phyloP scores from a whole-genome alignment of 2,113 vertebrate genomes.

The Pteruthius melanotis region DNA sequence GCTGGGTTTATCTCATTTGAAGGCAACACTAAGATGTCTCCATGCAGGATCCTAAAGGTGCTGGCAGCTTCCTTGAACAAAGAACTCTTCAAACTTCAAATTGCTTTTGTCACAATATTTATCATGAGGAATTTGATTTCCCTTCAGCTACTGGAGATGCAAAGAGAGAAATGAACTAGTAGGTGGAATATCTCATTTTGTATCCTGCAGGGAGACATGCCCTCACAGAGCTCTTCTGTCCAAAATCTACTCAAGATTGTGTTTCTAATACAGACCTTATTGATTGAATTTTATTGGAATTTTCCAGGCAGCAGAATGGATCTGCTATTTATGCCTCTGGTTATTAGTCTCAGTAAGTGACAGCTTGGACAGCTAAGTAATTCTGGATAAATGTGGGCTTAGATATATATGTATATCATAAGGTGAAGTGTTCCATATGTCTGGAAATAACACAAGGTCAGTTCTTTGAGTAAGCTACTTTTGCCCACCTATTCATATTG shows the following conservation, averaged over 20 bases:
- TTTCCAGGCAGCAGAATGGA: slow-evolving; percentile 46
- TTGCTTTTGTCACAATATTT: slow-evolving; percentile 57
- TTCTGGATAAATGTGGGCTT: neutral
- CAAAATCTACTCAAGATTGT: slow-evolving; percentile 17
- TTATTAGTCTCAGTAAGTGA: neutral
- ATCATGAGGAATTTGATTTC: slow-evolving; percentile 56
- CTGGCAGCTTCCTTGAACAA: slow-evolving; percentile 41
- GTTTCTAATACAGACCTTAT: slow-evolving; percentile 38
- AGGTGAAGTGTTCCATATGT: neutral
- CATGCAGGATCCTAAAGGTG: slow-evolving; percentile 25
- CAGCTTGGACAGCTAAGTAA: neutral
- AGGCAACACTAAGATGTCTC: neutral
- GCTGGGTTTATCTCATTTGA: slow-evolving; percentile 8
- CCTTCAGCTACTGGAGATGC: slow-evolving; percentile 39
- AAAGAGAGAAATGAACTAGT: slow-evolving; percentile 44
- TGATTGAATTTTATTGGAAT: slow-evolving; percentile 46
- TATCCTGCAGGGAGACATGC: slow-evolving; percentile 44
- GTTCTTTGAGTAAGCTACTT: neutral
- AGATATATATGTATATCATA: neutral
- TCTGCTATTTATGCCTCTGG: neutral
- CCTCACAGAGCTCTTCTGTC: neutral
- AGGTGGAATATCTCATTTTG: slow-evolving; percentile 50
- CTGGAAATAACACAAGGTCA: neutral
- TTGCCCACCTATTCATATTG: neutral
- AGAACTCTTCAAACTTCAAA: slow-evolving; percentile 54